Conservation (phyloP, 2,797 vertebrate genomes). For the Ateles fusciceps region DNA sequence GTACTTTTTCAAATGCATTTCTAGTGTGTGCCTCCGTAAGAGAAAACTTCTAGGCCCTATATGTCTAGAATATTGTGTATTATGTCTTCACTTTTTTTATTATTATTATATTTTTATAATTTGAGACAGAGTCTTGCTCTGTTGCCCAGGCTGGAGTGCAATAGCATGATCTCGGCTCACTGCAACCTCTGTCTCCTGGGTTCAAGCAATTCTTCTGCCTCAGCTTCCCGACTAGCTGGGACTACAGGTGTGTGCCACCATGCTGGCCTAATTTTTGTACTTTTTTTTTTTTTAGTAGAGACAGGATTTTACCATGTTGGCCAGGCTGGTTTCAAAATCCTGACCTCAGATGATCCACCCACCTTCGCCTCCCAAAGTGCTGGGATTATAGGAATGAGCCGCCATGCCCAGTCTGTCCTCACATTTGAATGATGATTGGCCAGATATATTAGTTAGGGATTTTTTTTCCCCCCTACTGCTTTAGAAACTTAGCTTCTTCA, state of each 20-base stretch:
- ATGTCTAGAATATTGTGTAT: background rate
- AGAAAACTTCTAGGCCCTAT: background rate
- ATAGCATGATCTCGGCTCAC: background rate
- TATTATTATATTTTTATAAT: too few relatives aligned
- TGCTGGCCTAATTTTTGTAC: background rate
- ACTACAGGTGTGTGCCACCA: background rate
- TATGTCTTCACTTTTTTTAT: background rate
- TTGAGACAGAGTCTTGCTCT: background rate
- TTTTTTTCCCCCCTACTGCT: background rate
- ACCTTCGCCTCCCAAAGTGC: background rate
- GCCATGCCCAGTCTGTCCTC: background rate
- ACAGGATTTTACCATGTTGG: background rate
- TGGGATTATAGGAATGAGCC: background rate
- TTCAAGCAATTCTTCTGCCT: background rate
- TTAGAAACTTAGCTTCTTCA: background rate
- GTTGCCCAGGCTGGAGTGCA: background rate
- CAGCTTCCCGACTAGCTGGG: background rate
- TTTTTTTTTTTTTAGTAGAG: background rate
- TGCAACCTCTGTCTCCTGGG: background rate
- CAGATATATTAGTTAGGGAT: background rate
- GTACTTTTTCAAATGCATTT: too few relatives aligned
- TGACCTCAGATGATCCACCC: background rate
- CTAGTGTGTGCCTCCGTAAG: background rate
- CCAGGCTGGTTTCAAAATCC: background rate
- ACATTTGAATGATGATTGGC: background rate